phyloP scores from a whole-genome alignment of 2,797 vertebrate species.

The Lepus townsendii region DNA sequence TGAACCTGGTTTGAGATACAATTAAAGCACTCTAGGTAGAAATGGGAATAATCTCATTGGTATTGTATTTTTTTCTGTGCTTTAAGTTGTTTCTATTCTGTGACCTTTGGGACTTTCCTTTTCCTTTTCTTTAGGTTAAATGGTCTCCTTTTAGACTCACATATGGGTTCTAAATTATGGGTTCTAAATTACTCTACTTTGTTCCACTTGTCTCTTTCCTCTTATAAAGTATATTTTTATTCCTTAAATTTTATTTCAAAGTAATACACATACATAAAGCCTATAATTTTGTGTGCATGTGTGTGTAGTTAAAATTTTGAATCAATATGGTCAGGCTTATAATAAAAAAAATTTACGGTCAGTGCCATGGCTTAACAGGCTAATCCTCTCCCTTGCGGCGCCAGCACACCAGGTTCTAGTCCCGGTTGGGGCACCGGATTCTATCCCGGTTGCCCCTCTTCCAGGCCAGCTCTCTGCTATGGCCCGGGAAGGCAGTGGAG shows the following conservation, averaged over 20 bases:
- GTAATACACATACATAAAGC: not conserved
- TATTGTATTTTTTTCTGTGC: not conserved
- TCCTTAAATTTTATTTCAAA: constrained; percentile 25
- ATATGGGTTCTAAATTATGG: not conserved
- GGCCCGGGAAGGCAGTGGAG: no score
- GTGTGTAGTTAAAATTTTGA: constrained; percentile 15
- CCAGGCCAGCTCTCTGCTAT: no score
- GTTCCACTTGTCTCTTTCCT: not conserved
- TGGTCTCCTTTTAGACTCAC: not conserved
- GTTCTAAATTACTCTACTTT: not conserved
- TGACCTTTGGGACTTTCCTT: not conserved
- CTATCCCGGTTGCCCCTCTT: no score
- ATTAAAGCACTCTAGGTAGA: not conserved
- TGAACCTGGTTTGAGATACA: not conserved
- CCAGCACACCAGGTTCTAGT: no score
- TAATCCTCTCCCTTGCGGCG: no score
- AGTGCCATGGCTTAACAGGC: no score
- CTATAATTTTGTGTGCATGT: not conserved
- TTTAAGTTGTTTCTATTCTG: not conserved
- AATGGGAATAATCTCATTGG: not conserved
- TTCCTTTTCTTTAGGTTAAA: not conserved
- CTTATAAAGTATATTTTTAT: not conserved
- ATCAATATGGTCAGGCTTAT: not conserved
- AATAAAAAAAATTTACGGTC: constrained; percentile 13
- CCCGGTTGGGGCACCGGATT: no score